A percentile compares a stretch with the other conserved stretches of the same genome.
phyloP scores from a whole-genome alignment of 2,888 invertebrate genomes.

The Charanyca ferruginea region DNA sequence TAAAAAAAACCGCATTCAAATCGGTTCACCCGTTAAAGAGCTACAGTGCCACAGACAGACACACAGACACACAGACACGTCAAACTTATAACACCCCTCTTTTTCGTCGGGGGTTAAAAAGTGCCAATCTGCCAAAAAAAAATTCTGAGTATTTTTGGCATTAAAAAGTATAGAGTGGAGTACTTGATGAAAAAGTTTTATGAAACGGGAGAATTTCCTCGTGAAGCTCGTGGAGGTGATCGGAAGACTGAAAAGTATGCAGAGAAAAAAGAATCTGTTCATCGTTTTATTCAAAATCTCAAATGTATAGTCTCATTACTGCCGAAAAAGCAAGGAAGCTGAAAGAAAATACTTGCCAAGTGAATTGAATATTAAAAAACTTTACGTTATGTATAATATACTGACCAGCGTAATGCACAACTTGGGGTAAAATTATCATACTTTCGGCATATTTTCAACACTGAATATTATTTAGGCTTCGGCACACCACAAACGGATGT shows the following conservation, averaged over 20 bases:
- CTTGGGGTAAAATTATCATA: too few relatives aligned
- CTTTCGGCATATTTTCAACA: too few relatives aligned
- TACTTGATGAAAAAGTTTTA: slow-evolving; percentile 31
- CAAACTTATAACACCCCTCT: too few relatives aligned
- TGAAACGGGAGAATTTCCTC: slow-evolving; percentile 27
- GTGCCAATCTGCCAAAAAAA: too few relatives aligned
- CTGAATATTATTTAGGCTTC: slow-evolving; percentile 10
- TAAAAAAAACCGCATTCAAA: too few relatives aligned
- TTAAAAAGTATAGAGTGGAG: slow-evolving; percentile 14
- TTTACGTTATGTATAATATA: slow-evolving; percentile 6
- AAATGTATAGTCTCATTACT: slow-evolving; percentile 6
- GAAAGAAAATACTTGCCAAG: slow-evolving; percentile 20
- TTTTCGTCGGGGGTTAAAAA: too few relatives aligned
- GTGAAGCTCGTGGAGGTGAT: slow-evolving; percentile 21
- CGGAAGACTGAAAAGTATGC: slow-evolving; percentile 4
- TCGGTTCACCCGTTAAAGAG: too few relatives aligned
- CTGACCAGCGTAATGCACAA: slow-evolving; percentile 9
- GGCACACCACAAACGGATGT: slow-evolving; percentile 4
- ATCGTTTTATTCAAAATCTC: slow-evolving; percentile 3
- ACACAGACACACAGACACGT: too few relatives aligned
- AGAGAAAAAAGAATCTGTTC: slow-evolving; percentile 3
- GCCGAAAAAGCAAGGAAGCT: slow-evolving; percentile 18
- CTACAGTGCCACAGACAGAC: too few relatives aligned
- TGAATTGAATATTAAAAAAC: slow-evolving; percentile 19
- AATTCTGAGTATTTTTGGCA: not conserved